These are phyloP conservation scores for Tetramorium bicarinatum DNA, from an alignment of 2,888 invertebrate species.

Conservation along the genomic window DNA sequence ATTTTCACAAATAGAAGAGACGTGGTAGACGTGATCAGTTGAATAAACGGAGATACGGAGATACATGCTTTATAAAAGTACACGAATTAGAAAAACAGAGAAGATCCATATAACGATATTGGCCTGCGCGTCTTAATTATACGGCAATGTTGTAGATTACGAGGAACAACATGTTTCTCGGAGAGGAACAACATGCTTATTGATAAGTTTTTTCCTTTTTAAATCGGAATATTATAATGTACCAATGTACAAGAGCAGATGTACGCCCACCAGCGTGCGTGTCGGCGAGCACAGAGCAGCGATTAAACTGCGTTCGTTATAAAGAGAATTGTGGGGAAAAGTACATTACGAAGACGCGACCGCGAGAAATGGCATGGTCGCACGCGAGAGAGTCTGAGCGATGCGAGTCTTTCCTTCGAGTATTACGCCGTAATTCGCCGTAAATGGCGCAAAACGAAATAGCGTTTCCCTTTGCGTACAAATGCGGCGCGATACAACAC, in stretches of 20 bases:
- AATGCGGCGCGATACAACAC: neutral
- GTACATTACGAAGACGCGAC: slow-evolving; percentile 27
- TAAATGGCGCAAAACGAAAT: slow-evolving; percentile 29
- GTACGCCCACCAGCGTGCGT: neutral
- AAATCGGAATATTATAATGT: neutral
- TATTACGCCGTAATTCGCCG: slow-evolving; percentile 31
- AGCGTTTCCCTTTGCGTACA: slow-evolving; percentile 11
- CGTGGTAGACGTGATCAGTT: neutral
- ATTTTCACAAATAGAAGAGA: neutral
- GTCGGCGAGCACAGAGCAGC: neutral
- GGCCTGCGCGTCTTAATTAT: neutral
- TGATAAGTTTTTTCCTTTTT: too few relatives aligned
- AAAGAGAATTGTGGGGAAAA: slow-evolving; percentile 30
- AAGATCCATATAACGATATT: too few relatives aligned
- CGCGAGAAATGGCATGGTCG: slow-evolving; percentile 21
- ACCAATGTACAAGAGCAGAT: neutral
- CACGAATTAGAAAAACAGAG: neutral
- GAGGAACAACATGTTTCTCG: neutral
- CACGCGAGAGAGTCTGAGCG: slow-evolving; percentile 21
- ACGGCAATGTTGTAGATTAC: neutral
- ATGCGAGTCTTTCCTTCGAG: slow-evolving; percentile 16
- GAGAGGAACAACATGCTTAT: too few relatives aligned
- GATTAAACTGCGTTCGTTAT: slow-evolving; percentile 28
- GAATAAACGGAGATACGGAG: neutral
- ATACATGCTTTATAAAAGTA: neutral